Conservation (phyloP, 1,140 invertebrate species). For the Zophobas morio region DNA sequence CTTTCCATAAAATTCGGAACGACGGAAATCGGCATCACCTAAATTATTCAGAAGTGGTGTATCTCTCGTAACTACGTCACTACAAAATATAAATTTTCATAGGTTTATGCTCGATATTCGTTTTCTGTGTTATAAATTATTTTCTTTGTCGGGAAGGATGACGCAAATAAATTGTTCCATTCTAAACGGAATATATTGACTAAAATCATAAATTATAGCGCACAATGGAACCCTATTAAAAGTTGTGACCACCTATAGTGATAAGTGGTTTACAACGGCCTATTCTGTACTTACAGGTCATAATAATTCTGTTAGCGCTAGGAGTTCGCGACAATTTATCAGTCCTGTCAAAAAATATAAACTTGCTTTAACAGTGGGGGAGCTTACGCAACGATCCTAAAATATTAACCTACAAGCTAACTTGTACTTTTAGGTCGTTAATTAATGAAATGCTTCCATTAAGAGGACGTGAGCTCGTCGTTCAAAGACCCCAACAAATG, state of each 20-base stretch:
- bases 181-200: conserved; percentile 6
- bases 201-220: conserved; percentile 6
- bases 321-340: background rate
- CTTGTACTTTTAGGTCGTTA: too few relatives aligned
- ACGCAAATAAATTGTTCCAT: conserved; percentile 8
- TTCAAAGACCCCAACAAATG: too few relatives aligned
- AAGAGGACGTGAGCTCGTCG: too few relatives aligned
- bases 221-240: conserved; percentile 12
- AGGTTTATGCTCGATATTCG: background rate
- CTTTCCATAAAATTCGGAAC: background rate
- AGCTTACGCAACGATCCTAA: too few relatives aligned
- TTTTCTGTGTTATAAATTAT: background rate
- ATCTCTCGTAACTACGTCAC: background rate
- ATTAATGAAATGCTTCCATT: too few relatives aligned
- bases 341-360: background rate
- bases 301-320: conserved; percentile 1
- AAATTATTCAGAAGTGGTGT: background rate
- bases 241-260: conserved; percentile 2
- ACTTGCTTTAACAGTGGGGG: too few relatives aligned
- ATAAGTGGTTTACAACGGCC: background rate
- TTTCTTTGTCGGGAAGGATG: background rate
- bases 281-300: background rate
- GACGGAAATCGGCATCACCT: background rate
- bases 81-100: background rate
- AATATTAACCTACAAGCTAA: too few relatives aligned